Conservation (phyloP, 2,797 vertebrate genomes). For the Brachyalestes nurse region DNA sequence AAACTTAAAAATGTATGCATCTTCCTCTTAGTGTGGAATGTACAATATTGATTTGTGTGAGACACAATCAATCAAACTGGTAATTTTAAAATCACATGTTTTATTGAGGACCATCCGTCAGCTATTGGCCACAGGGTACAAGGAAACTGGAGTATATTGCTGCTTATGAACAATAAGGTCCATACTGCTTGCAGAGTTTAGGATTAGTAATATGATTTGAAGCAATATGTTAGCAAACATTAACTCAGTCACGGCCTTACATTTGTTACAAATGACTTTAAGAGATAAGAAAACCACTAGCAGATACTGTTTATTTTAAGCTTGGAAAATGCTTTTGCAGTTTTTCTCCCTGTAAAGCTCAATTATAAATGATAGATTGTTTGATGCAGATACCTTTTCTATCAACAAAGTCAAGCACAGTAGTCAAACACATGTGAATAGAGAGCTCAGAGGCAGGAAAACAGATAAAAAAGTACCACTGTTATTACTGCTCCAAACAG, state of each 20-base stretch:
- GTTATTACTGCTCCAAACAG: neutral
- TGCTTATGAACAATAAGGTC: slow-evolving; percentile 40
- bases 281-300: neutral
- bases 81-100: slow-evolving; percentile 69
- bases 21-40: slow-evolving; percentile 57
- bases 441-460: neutral
- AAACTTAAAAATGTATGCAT: slow-evolving; percentile 74
- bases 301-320: neutral
- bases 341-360: neutral
- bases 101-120: slow-evolving; percentile 72
- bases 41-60: slow-evolving; percentile 71
- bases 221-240: neutral
- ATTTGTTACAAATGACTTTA: neutral
- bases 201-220: neutral
- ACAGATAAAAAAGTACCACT: neutral
- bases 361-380: neutral
- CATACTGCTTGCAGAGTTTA: slow-evolving; percentile 31
- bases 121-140: slow-evolving; percentile 45
- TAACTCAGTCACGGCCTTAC: neutral
- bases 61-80: slow-evolving; percentile 70
- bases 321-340: neutral
- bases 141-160: slow-evolving; percentile 46
- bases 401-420: too few relatives aligned
- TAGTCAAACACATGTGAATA: neutral
- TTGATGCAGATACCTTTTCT: neutral